A percentile compares a stretch with the other conserved stretches of the same genome.
Evolutionary conservation across 2,797 vertebrate genomes (phyloP).

Genomic region (Paramormyrops hopkinsi): DNA sequence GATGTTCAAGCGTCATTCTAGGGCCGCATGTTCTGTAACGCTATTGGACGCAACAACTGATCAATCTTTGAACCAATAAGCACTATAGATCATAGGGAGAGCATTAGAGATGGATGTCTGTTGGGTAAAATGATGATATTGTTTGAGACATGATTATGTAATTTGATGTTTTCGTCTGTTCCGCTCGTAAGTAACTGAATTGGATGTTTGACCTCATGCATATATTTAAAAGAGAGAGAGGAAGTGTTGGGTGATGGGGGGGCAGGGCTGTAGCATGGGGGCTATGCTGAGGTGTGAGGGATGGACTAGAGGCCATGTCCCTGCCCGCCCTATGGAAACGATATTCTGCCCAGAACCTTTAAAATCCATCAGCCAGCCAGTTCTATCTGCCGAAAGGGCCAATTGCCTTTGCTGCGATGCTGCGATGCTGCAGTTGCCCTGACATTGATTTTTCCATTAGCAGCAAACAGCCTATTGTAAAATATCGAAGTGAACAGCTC

Average conservation of each 20-base stretch:
- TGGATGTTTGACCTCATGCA: conserved; percentile 18
- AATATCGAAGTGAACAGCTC: conserved; percentile 60
- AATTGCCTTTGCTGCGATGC: conserved; percentile 62
- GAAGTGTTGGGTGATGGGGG: neutral
- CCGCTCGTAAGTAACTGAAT: conserved; percentile 6
- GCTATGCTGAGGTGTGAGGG: conserved; percentile 26
- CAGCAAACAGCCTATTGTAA: conserved; percentile 63
- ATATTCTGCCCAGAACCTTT: conserved; percentile 60
- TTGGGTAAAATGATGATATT: neutral
- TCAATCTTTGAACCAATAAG: neutral
- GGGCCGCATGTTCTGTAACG: neutral
- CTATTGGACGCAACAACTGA: neutral
- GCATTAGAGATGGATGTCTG: neutral
- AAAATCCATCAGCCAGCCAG: conserved; percentile 61
- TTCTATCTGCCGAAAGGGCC: conserved; percentile 63
- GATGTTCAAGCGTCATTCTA: conserved; percentile 8
- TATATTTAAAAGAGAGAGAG: neutral
- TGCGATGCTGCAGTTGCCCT: conserved; percentile 56
- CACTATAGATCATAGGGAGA: neutral
- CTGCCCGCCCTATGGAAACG: conserved; percentile 59
- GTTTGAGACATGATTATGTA: neutral
- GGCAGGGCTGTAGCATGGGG: neutral
- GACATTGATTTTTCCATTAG: conserved; percentile 70
- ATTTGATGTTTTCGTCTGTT: neutral
- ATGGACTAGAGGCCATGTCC: conserved; percentile 55